Evolutionary conservation across 1,140 invertebrate genomes (phyloP).

Genomic region (Pectinophora gossypiella): DNA sequence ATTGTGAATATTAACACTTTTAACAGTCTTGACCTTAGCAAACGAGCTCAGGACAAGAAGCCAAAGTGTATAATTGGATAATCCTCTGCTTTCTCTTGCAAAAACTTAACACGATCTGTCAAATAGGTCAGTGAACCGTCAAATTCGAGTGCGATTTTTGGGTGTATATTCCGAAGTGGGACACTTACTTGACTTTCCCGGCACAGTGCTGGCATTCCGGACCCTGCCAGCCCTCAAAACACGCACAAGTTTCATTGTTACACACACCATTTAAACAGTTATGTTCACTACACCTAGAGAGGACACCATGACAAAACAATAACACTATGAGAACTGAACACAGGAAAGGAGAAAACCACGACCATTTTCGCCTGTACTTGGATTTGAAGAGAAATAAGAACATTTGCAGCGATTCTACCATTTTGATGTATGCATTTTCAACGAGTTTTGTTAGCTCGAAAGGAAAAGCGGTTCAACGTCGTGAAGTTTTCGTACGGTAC

Average conservation of each 20-base stretch:
- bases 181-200: constrained; percentile 91
- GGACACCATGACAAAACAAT: constrained; percentile 72
- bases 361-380: constrained; percentile 86
- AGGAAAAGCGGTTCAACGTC: constrained; percentile 60
- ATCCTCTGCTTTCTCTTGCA: constrained; percentile 58
- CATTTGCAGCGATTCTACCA: constrained; percentile 87
- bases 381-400: constrained; percentile 90
- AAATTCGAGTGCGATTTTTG: constrained; percentile 18
- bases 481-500: constrained; percentile 70
- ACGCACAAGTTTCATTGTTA: constrained; percentile 90
- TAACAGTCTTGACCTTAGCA: constrained; percentile 37
- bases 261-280: constrained; percentile 77
- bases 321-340: constrained; percentile 74
- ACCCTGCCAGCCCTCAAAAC: constrained; percentile 93
- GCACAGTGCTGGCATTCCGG: constrained; percentile 91
- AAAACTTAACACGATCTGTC: constrained; percentile 44
- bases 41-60: constrained; percentile 47
- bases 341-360: constrained; percentile 71
- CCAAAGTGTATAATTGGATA: constrained; percentile 70
- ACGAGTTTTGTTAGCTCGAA: constrained; percentile 67
- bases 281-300: constrained; percentile 72
- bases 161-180: constrained; percentile 10
- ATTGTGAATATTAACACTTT: no score
- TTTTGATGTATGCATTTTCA: constrained; percentile 78
- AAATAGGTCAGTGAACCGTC: constrained; percentile 71